Evolutionary conservation across 2,888 invertebrate genomes (phyloP).

Genomic region (Oeneis ivallda): DNA sequence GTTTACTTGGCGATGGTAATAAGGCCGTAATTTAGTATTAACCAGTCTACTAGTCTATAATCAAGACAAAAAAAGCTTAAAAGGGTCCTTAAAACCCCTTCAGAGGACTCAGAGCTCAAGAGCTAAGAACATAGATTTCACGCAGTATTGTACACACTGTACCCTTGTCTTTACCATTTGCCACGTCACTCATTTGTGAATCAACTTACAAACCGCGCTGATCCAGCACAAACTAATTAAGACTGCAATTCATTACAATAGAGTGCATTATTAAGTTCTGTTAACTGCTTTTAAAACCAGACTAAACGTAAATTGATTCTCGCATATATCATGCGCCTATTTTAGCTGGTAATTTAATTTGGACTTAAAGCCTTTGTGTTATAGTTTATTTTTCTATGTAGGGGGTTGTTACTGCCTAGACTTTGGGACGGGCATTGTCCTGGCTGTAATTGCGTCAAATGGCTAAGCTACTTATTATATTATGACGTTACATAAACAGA

Average conservation of each 20-base stretch:
- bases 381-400: constrained; percentile 20
- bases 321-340: constrained; percentile 48
- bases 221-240: constrained; percentile 42
- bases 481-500: constrained; percentile 44
- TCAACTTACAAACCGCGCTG: constrained; percentile 38
- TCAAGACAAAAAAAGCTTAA: not conserved
- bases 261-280: constrained; percentile 35
- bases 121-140: constrained; percentile 48
- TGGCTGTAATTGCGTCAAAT: constrained; percentile 60
- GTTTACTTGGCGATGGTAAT: too few relatives aligned
- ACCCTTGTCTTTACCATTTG: constrained; percentile 23
- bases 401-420: constrained; percentile 38
- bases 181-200: constrained; percentile 46
- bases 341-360: constrained; percentile 46
- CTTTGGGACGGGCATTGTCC: constrained; percentile 57
- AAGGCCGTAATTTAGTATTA: too few relatives aligned
- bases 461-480: constrained; percentile 60
- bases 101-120: not conserved
- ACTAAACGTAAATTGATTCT: constrained; percentile 48
- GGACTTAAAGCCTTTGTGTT: constrained; percentile 33
- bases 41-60: too few relatives aligned
- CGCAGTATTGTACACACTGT: constrained; percentile 51
- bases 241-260: constrained; percentile 32
- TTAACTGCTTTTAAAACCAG: constrained; percentile 55
- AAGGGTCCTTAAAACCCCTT: not conserved